phyloP scores from a whole-genome alignment of 2,797 vertebrate genomes.

The Amazona finschi region DNA sequence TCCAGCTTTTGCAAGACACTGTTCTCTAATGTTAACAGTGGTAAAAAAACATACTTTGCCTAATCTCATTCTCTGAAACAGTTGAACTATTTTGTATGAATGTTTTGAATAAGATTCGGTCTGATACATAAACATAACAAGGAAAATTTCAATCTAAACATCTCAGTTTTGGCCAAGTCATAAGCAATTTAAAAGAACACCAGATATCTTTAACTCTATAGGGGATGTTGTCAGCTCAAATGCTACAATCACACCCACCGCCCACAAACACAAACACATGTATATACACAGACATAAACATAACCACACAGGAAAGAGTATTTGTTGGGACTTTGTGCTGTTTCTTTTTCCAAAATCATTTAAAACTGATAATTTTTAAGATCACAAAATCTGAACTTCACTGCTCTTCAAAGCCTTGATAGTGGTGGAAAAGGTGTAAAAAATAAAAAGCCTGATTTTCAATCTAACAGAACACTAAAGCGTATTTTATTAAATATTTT shows the following conservation, averaged over 20 bases:
- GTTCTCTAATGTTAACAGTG: neutral
- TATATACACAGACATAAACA: neutral
- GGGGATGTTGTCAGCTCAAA: neutral
- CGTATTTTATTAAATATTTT: neutral
- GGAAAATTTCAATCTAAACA: constrained; percentile 9
- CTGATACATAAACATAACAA: neutral
- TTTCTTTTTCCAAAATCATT: neutral
- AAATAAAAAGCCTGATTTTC: neutral
- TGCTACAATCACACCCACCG: neutral
- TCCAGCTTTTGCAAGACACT: constrained; percentile 17
- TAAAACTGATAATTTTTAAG: neutral
- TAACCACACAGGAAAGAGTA: neutral
- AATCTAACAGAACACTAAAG: neutral
- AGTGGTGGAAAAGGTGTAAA: neutral
- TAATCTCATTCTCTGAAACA: constrained; percentile 24
- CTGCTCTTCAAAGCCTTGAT: neutral
- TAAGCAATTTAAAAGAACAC: neutral
- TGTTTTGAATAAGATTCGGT: neutral
- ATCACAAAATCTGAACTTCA: neutral
- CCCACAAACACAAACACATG: neutral
- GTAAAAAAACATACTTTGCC: constrained; percentile 39
- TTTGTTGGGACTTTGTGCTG: neutral
- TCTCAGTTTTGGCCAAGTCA: neutral
- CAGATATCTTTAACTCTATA: neutral
- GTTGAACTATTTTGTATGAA: constrained; percentile 24